phyloP scores from a whole-genome alignment of 2,113 vertebrate species.

The Megalops atlanticus region DNA sequence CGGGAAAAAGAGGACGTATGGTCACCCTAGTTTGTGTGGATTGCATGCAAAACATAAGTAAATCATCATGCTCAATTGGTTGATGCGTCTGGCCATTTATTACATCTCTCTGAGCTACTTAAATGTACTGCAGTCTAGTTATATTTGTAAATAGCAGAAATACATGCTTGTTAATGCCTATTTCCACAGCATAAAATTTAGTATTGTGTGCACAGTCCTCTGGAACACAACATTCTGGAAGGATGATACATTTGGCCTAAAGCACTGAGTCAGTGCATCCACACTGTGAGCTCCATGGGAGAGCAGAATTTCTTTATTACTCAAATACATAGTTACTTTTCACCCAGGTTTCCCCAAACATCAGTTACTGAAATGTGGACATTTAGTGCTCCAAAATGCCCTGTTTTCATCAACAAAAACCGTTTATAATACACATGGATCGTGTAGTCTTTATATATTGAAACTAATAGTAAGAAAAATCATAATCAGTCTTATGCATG shows the following conservation, averaged over 20 bases:
- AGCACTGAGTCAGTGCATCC: not conserved
- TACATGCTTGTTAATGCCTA: not conserved
- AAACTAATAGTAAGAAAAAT: too few species aligned
- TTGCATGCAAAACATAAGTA: not conserved
- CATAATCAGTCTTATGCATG: too few species aligned
- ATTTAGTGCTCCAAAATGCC: not conserved
- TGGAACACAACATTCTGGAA: not conserved
- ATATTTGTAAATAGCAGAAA: conserved; percentile 1
- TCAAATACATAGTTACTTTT: not conserved
- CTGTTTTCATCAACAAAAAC: too few species aligned
- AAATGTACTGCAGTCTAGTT: not conserved
- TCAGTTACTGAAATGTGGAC: not conserved
- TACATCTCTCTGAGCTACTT: not conserved
- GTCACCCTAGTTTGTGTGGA: too few species aligned
- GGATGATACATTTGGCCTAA: not conserved
- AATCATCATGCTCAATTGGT: not conserved
- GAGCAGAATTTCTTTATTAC: not conserved
- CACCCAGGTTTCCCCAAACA: not conserved
- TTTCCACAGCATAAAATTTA: not conserved
- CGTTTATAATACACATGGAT: too few species aligned
- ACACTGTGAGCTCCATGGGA: not conserved
- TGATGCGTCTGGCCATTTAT: not conserved
- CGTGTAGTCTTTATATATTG: too few species aligned
- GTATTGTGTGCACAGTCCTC: not conserved
- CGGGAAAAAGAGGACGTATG: too few species aligned